phyloP scores from a whole-genome alignment of 2,797 vertebrate genomes.

The Amblyopsis hoosieri region DNA sequence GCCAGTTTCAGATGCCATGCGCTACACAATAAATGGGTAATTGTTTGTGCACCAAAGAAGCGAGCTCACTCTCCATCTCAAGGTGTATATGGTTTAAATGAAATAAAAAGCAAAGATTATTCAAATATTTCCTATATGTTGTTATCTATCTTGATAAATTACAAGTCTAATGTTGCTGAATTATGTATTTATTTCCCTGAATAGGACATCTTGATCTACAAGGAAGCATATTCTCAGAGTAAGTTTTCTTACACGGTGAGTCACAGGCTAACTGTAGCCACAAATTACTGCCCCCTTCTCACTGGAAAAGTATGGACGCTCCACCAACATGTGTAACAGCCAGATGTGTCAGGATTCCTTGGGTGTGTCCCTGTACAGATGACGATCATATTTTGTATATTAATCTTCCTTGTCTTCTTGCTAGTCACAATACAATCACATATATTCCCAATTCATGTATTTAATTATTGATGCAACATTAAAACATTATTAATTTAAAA shows the following conservation, averaged over 20 bases:
- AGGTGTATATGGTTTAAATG: too few relatives aligned
- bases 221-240: conserved; percentile 75
- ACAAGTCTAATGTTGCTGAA: background rate
- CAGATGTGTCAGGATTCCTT: background rate
- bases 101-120: too few relatives aligned
- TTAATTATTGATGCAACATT: background rate
- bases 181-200: background rate
- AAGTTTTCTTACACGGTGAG: conserved; percentile 22
- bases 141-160: conserved; percentile 1
- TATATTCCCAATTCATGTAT: too few relatives aligned
- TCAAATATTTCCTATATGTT: too few relatives aligned
- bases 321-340: background rate
- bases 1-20: too few relatives aligned
- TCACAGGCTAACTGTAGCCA: background rate
- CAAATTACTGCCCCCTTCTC: background rate
- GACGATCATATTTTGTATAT: conserved; percentile 14
- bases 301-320: conserved; percentile 20
- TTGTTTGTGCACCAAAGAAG: too few relatives aligned
- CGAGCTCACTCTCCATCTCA: too few relatives aligned
- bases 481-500: background rate
- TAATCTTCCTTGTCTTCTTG: background rate
- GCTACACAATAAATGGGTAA: too few relatives aligned
- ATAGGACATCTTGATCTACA: conserved; percentile 76
- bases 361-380: conserved; percentile 23
- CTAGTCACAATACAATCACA: background rate